Evolutionary conservation across 2,113 vertebrate genomes (phyloP).

Genomic region (Cyprinodon tularosa): DNA sequence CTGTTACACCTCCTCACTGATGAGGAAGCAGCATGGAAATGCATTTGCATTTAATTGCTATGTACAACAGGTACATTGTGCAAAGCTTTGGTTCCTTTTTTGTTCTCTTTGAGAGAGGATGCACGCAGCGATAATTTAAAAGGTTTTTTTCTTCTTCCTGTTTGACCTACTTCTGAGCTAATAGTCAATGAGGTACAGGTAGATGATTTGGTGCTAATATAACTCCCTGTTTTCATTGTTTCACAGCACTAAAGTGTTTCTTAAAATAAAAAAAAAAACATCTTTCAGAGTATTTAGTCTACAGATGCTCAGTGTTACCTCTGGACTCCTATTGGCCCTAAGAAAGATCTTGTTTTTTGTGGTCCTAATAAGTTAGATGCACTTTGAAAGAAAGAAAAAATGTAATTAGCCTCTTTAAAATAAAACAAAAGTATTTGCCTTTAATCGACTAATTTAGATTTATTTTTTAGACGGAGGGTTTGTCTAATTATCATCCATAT

Average conservation of each 20-base stretch:
- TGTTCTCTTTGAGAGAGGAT: not conserved
- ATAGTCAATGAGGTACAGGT: not conserved
- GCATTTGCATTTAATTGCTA: constrained; percentile 28
- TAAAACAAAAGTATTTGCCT: no score
- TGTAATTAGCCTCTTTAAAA: no score
- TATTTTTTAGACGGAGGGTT: no score
- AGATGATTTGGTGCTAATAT: not conserved
- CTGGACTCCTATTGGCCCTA: no score
- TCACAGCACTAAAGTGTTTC: not conserved
- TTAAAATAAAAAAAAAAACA: not conserved
- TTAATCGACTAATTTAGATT: no score
- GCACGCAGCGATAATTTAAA: constrained; percentile 1
- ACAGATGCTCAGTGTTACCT: no score
- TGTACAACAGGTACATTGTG: not conserved
- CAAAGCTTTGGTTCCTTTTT: not conserved
- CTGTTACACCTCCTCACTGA: constrained; percentile 55
- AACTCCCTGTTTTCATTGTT: not conserved
- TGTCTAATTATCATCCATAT: no score
- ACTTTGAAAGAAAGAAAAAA: no score
- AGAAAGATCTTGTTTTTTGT: no score
- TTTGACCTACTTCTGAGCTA: constrained; percentile 31
- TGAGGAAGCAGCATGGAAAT: constrained; percentile 40
- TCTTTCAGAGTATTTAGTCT: no score
- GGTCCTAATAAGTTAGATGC: no score
- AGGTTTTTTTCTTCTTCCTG: constrained; percentile 6